Evolutionary conservation across 2,797 vertebrate genomes (phyloP), one percentile per base, ranked within the genome.

Genomic region (Euphonia xanthogaster): DNA sequence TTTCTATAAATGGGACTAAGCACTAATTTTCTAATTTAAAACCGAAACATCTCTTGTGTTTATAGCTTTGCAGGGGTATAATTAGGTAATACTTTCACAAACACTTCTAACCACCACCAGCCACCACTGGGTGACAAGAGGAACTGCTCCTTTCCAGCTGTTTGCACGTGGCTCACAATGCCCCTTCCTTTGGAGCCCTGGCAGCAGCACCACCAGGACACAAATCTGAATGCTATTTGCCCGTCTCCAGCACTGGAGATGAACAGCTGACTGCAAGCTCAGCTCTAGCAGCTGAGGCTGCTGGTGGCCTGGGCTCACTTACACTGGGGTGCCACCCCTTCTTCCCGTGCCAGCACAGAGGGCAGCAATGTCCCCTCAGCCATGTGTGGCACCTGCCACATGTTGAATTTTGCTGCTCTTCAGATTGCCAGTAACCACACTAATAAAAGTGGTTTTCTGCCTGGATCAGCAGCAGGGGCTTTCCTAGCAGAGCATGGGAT

Each of bases 341-440:
- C 47, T 33, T 60, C 62, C 33, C 0, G 0, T 8, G 50, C 17
- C 66, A 77, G 45, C n/a, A 55, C 23, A n/a, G 23, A 33, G 1
- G 4, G 12, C 5, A 17, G 61, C 57, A 39, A 23, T 24, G 44
- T 22, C 20, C 35, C 35, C 30, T 40, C 28, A 40, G 63, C 17
- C 0, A 0, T 3, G 19, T 1, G 2, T 35, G 63, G 25, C 42
- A 89, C 37, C 28, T 14, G 3, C n/a, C 47, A 28, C 57, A 28
- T 1, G 7, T 3, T 25, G 8, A 1, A 40, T 53, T 65, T 40
- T 53, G 9, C 63, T 68, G 55, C 54, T 82, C 48, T 83, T 76
- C 0, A 0, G 6, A 23, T 7, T 54, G 53, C 30, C 14, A 18
- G 27, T 8, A 60, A 50, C 18, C 21, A 55, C 3, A 5, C 18